Evolutionary conservation across 92 coral and sea anemone genomes (phyloP).

Genomic region (Palythoa grandiflora): DNA sequence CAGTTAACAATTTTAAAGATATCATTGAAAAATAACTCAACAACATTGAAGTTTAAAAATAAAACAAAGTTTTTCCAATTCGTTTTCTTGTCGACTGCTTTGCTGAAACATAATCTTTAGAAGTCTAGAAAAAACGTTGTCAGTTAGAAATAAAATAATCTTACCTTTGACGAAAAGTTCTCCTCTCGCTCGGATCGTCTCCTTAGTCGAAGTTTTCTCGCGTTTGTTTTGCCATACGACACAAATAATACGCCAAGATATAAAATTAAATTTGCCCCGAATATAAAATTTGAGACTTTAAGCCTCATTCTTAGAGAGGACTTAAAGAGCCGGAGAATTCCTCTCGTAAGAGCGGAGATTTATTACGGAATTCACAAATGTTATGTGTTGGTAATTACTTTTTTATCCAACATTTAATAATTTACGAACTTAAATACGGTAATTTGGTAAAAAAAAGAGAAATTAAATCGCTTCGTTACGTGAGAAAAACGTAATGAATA

Average conservation of each 20-base stretch:
- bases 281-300: conserved; percentile 5
- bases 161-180: conserved; percentile 24
- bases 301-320: conserved; percentile 22
- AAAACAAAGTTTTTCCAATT: neutral
- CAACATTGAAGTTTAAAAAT: neutral
- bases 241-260: neutral
- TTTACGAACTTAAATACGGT: conserved; percentile 52
- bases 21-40: neutral
- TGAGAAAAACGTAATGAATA: neutral
- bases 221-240: conserved; percentile 24
- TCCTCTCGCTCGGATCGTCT: conserved; percentile 6
- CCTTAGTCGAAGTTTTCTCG: conserved; percentile 16
- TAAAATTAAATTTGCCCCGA: conserved; percentile 30
- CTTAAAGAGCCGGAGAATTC: neutral
- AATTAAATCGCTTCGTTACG: neutral
- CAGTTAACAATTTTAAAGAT: neutral
- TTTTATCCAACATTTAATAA: conserved; percentile 73
- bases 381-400: conserved; percentile 66
- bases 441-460: conserved; percentile 1
- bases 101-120: neutral
- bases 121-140: neutral
- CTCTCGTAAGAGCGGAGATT: conserved; percentile 1
- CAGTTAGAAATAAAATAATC: neutral
- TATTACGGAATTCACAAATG: conserved; percentile 43
- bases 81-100: neutral